A percentile compares a stretch with the other conserved stretches of the same genome.
These are phyloP conservation scores for Pelodiscus sinensis DNA, from an alignment of 2,113 vertebrate species.

Conservation along the genomic window DNA sequence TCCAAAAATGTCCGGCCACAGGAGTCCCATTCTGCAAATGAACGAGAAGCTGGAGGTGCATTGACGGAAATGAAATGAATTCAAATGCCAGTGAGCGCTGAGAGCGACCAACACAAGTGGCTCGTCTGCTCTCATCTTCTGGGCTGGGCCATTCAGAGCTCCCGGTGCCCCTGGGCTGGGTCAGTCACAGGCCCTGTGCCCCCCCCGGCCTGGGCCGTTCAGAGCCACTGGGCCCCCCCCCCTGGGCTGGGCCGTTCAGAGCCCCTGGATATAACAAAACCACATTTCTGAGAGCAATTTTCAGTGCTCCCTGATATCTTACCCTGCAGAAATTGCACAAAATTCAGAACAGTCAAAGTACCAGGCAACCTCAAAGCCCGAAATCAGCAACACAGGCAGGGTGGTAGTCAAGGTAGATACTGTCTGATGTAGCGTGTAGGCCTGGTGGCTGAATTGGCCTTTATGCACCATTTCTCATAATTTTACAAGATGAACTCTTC, in stretches of 20 bases:
- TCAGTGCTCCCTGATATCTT: neutral
- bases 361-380: neutral
- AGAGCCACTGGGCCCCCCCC: too few species aligned
- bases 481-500: neutral
- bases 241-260: too few species aligned
- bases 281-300: neutral
- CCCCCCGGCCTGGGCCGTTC: too few species aligned
- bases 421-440: neutral
- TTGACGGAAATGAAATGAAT: slow-evolving; percentile 42
- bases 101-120: neutral
- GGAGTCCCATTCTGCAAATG: slow-evolving; percentile 40
- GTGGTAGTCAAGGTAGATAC: neutral
- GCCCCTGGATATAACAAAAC: neutral
- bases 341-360: neutral
- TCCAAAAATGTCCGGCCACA: slow-evolving; percentile 38
- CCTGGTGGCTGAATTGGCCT: neutral
- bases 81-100: slow-evolving; percentile 51
- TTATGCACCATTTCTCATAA: neutral
- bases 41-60: slow-evolving; percentile 23
- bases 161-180: too few species aligned
- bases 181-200: too few species aligned
- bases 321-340: neutral
- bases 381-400: neutral
- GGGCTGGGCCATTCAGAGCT: too few species aligned
- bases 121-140: neutral